Evolutionary conservation across 1,140 invertebrate species (phyloP).

Genomic region (Eubasilissa regina): DNA sequence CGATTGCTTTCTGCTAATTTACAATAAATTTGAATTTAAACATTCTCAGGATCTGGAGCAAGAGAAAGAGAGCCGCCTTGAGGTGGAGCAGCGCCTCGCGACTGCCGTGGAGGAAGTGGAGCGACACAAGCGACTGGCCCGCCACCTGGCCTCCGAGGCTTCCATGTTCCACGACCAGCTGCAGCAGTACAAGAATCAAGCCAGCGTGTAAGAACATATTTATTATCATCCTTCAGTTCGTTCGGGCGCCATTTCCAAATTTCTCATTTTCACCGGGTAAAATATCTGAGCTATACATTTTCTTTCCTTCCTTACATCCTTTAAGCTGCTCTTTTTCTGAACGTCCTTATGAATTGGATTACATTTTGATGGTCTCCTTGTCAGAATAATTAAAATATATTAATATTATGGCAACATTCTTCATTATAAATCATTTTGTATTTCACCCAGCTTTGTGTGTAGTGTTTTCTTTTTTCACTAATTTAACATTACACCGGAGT

Average conservation of each 20-base stretch:
- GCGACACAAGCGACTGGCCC: constrained; percentile 52
- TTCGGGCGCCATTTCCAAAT: background rate
- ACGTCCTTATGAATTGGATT: too few relatives aligned
- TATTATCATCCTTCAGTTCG: background rate
- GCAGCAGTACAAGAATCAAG: constrained; percentile 53
- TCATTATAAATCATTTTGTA: too few relatives aligned
- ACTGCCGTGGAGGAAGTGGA: constrained; percentile 53
- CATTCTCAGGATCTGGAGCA: constrained; percentile 54
- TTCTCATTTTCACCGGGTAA: background rate
- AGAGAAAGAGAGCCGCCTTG: constrained; percentile 40
- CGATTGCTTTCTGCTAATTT: too few relatives aligned
- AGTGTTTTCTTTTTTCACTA: too few relatives aligned
- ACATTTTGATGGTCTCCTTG: too few relatives aligned
- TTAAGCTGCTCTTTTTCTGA: too few relatives aligned
- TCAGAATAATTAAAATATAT: too few relatives aligned
- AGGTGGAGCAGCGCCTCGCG: constrained; percentile 46
- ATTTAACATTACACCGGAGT: too few relatives aligned
- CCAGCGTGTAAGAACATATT: constrained; percentile 50
- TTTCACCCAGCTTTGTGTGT: too few relatives aligned
- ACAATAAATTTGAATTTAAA: background rate
- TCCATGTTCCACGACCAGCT: constrained; percentile 54
- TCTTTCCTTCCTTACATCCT: too few relatives aligned
- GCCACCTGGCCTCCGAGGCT: constrained; percentile 56
- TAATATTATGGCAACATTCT: too few relatives aligned
- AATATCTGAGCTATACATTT: too few relatives aligned